Evolutionary conservation across 2,888 invertebrate genomes (phyloP), one percentile per base, ranked within the genome.

Genomic region (Bombyx huttoni): DNA sequence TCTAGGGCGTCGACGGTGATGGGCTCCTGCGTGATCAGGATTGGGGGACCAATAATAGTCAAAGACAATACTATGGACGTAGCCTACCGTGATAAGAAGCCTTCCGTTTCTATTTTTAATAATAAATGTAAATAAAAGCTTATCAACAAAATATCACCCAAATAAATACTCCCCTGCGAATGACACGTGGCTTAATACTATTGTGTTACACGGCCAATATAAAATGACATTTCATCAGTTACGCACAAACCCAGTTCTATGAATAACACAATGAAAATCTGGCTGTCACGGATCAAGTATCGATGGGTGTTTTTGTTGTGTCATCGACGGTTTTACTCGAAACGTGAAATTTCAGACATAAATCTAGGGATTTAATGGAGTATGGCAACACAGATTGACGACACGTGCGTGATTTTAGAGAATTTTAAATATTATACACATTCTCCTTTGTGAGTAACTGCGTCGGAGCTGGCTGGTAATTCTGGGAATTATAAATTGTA

Each of bases 261-360:
- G 24, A 8, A 34, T 1, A 46, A 24, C 13, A 13, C 34, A 13
- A 24, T 13, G 34, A 47, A 12, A 12, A 46, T 47, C 14, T 48
- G 52, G 50, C 57, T 45, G 53, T 24, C 53, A 59, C 34, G 63
- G 70, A n/a, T 65, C 73, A 58, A 49, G 46, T 50, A 61, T 66
- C n/a, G 45, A 45, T 68, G 72, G 78, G 55, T 55, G 56, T 63
- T 60, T 60, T 68, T 62, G 58, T 59, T 55, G 59, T 65, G 64
- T 54, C 58, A 62, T 59, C 60, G 64, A 67, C 67, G 75, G 72
- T 73, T 76, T 81, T 76, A 75, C 78, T 78, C 81, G 70, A 74
- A 78, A 71, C 57, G 62, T 62, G 57, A 60, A 63, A 70, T 67
- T 70, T 62, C 61, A 60, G 61, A 55, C 57, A 64, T 58, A 65